These are phyloP conservation scores for Aplocera efformata DNA, from an alignment of 2,888 invertebrate species.

Conservation along the genomic window DNA sequence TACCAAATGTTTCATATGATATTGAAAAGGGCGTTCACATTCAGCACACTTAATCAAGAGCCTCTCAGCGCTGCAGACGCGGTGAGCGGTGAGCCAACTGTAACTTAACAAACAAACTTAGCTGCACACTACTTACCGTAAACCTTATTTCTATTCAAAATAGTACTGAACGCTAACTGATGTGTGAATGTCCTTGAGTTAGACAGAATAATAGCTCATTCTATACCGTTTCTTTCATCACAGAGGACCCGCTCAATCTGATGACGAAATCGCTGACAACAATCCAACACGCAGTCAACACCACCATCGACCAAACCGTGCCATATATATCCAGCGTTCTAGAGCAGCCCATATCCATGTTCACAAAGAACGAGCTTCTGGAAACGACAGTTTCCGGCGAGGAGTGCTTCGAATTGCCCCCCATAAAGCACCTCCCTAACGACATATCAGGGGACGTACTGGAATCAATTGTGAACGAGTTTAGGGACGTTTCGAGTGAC, in stretches of 20 bases:
- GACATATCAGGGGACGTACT: conserved; percentile 67
- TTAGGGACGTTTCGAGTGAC: conserved; percentile 57
- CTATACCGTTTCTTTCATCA: conserved; percentile 5
- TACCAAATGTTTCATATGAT: too few relatives aligned
- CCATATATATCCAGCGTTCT: conserved; percentile 66
- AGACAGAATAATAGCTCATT: too few relatives aligned
- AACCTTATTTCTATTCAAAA: too few relatives aligned
- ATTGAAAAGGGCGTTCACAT: too few relatives aligned
- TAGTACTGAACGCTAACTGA: too few relatives aligned
- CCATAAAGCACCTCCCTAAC: conserved; percentile 73
- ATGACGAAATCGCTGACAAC: conserved; percentile 71
- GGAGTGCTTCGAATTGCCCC: conserved; percentile 87
- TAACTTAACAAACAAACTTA: too few relatives aligned
- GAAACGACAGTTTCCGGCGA: conserved; percentile 76
- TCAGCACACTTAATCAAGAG: too few relatives aligned
- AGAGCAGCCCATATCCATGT: conserved; percentile 62
- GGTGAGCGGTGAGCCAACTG: too few relatives aligned
- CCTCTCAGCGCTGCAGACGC: too few relatives aligned
- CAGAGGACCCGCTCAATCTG: conserved; percentile 59
- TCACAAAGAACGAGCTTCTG: conserved; percentile 53
- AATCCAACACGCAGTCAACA: conserved; percentile 68
- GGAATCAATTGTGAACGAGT: conserved; percentile 69
- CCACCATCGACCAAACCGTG: conserved; percentile 61
- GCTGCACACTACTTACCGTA: too few relatives aligned
- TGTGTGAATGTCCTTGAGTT: too few relatives aligned